Evolutionary conservation across 2,113 vertebrate species (phyloP).

Genomic region (Sinocyclocheilus anshuiensis): DNA sequence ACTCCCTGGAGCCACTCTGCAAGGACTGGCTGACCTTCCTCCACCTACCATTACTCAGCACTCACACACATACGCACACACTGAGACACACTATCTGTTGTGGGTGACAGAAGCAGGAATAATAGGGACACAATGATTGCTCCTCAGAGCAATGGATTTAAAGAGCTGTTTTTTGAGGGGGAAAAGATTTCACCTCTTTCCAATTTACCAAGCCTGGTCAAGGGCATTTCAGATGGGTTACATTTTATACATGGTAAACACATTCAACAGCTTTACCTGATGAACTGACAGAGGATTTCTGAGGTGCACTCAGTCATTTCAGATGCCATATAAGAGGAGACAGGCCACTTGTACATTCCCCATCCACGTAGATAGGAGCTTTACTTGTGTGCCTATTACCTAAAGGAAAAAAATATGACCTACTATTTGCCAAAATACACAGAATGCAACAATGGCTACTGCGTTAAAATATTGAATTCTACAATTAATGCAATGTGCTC

Average conservation of each 20-base stretch:
- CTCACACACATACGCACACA: slow-evolving; percentile 36
- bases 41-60: slow-evolving; percentile 47
- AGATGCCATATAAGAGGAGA: background rate
- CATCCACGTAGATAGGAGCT: too few species aligned
- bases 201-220: slow-evolving; percentile 1
- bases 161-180: slow-evolving; percentile 29
- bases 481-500: too few species aligned
- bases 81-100: slow-evolving; percentile 33
- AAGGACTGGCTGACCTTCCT: slow-evolving; percentile 56
- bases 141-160: slow-evolving; percentile 39
- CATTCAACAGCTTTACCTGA: slow-evolving; percentile 17
- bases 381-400: background rate
- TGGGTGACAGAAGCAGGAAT: slow-evolving; percentile 30
- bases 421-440: too few species aligned
- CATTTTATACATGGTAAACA: slow-evolving; percentile 6
- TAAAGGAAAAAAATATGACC: background rate
- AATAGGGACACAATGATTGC: slow-evolving; percentile 39
- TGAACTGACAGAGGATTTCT: background rate
- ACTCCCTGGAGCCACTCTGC: slow-evolving; percentile 47
- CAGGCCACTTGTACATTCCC: background rate
- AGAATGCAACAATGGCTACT: too few species aligned
- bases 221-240: slow-evolving; percentile 23
- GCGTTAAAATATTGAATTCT: too few species aligned
- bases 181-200: background rate
- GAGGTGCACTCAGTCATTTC: background rate